phyloP scores from a whole-genome alignment of 2,113 vertebrate species.

The Polyodon spathula region DNA sequence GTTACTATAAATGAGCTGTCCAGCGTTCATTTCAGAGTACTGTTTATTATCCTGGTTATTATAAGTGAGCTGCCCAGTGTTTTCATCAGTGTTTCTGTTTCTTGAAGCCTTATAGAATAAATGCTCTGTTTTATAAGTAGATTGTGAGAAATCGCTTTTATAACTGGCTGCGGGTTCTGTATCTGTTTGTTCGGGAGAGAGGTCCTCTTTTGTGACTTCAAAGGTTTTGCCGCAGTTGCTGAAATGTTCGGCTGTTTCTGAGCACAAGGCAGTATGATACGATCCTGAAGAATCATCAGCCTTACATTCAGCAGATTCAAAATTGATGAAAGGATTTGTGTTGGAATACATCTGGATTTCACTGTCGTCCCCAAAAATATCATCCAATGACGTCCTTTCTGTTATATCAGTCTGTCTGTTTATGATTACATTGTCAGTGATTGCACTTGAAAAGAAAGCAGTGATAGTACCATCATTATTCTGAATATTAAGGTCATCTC shows the following conservation, averaged over 20 bases:
- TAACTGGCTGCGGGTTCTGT: slow-evolving; percentile 4
- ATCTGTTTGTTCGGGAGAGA: not conserved
- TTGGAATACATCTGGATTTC: slow-evolving; percentile 45
- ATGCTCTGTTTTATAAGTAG: not conserved
- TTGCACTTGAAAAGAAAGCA: too few species aligned
- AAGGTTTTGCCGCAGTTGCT: slow-evolving; percentile 64
- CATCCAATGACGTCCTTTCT: slow-evolving; percentile 64
- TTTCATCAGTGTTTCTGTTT: too few species aligned
- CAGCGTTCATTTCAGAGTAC: too few species aligned
- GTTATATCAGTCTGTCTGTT: slow-evolving; percentile 49
- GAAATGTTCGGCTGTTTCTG: slow-evolving; percentile 41
- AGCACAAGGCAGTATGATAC: slow-evolving; percentile 73
- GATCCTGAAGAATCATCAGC: slow-evolving; percentile 65
- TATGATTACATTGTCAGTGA: too few species aligned
- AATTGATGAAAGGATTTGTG: slow-evolving; percentile 39
- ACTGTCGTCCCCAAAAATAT: slow-evolving; percentile 62
- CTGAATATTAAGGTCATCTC: too few species aligned
- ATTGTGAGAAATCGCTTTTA: not conserved
- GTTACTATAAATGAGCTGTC: too few species aligned
- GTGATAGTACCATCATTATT: too few species aligned
- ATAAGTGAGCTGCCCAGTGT: too few species aligned
- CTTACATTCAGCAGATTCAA: slow-evolving; percentile 29
- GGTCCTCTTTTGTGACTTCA: slow-evolving; percentile 47
- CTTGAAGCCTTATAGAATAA: too few species aligned
- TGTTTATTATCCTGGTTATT: too few species aligned